Conservation (phyloP, 1,140 invertebrate species). For the Physella acuta region DNA sequence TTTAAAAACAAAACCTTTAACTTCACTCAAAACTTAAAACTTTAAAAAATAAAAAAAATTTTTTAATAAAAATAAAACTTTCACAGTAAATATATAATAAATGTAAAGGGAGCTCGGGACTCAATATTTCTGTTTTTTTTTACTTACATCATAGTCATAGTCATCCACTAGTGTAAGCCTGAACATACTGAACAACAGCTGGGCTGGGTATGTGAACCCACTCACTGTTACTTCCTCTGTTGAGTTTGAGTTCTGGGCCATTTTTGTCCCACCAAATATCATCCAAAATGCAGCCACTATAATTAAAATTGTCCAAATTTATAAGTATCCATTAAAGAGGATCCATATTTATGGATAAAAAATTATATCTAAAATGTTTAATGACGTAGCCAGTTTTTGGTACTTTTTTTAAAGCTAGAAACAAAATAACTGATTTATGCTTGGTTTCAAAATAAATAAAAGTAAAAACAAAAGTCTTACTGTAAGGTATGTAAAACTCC, state of each 20-base stretch:
- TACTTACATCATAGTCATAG: conserved; percentile 55
- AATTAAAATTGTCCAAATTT: too few relatives aligned
- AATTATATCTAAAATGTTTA: too few relatives aligned
- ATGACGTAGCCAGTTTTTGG: too few relatives aligned
- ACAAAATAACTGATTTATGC: too few relatives aligned
- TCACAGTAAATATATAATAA: not conserved
- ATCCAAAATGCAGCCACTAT: conserved; percentile 59
- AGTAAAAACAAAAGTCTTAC: conserved; percentile 49
- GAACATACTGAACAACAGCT: conserved; percentile 51
- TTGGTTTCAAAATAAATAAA: too few relatives aligned
- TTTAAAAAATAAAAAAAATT: too few relatives aligned
- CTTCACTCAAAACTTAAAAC: too few relatives aligned
- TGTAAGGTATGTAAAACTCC: conserved; percentile 56
- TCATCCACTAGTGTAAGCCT: conserved; percentile 57
- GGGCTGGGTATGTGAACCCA: conserved; percentile 39
- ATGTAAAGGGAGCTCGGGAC: not conserved
- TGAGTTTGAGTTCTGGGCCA: conserved; percentile 17
- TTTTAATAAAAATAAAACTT: not conserved
- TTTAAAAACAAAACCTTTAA: too few relatives aligned
- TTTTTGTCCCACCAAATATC: conserved; percentile 53
- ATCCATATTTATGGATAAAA: too few relatives aligned
- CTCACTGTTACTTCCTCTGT: conserved; percentile 30
- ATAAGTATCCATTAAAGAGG: too few relatives aligned
- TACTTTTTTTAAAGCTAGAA: too few relatives aligned
- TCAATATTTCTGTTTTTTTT: not conserved